These are phyloP conservation scores for Syngnathus typhle DNA, from an alignment of 2,113 vertebrate species.

Conservation along the genomic window DNA sequence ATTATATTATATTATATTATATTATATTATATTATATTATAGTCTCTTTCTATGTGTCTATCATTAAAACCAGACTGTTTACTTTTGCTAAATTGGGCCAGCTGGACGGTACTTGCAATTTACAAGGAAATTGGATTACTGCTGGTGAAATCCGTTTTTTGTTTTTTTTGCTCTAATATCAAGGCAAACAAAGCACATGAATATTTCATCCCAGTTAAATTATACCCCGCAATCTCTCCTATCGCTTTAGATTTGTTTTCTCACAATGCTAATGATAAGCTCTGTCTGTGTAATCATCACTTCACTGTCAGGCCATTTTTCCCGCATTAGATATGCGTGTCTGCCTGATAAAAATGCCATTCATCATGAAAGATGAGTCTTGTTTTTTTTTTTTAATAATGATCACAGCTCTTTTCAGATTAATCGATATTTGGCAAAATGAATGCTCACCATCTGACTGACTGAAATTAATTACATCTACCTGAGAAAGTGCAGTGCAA, in stretches of 20 bases:
- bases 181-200: slow-evolving; percentile 13
- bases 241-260: slow-evolving; percentile 32
- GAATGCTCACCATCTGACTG: slow-evolving; percentile 1
- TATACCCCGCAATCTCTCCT: slow-evolving; percentile 37
- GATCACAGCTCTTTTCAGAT: slow-evolving; percentile 8
- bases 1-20: too few relatives aligned
- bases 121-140: too few relatives aligned
- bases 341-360: slow-evolving; percentile 25
- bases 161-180: slow-evolving; percentile 11
- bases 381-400: slow-evolving; percentile 7
- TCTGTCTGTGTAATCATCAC: slow-evolving; percentile 11
- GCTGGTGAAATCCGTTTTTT: too few relatives aligned
- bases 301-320: slow-evolving; percentile 27
- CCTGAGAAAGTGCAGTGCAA: not conserved
- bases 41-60: too few relatives aligned
- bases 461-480: not conserved
- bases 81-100: too few relatives aligned
- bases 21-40: too few relatives aligned
- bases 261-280: slow-evolving; percentile 27
- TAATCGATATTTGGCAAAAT: not conserved
- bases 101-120: too few relatives aligned
- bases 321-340: slow-evolving; percentile 23
- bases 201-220: slow-evolving; percentile 40
- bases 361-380: slow-evolving; percentile 28
- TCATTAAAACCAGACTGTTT: too few relatives aligned